Conservation (phyloP, 2,113 vertebrate genomes). For the Perccottus glenii region DNA sequence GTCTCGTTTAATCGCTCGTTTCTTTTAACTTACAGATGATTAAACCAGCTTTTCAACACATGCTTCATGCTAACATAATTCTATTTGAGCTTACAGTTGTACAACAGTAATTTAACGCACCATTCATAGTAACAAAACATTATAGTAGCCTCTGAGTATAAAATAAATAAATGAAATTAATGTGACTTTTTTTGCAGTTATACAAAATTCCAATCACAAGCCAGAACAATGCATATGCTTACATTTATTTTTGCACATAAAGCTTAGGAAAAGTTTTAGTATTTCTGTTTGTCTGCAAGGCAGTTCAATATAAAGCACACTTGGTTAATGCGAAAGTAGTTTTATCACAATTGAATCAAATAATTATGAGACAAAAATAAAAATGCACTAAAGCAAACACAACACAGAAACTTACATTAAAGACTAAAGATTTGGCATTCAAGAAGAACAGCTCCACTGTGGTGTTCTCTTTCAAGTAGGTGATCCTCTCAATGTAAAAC, state of each 20-base stretch:
- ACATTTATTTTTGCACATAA: no score
- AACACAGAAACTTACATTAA: slow-evolving; percentile 85
- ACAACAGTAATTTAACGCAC: slow-evolving; percentile 16
- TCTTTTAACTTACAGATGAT: no score
- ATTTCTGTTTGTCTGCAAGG: no score
- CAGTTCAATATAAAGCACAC: no score
- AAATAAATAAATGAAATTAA: no score
- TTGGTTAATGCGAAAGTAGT: no score
- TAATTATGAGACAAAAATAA: neutral
- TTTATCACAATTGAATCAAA: no score
- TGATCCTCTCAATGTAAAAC: slow-evolving; percentile 97
- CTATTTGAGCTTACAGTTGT: neutral
- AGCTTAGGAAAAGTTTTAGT: no score
- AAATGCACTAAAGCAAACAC: slow-evolving; percentile 2
- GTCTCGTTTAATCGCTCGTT: no score
- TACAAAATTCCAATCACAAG: no score
- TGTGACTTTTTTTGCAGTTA: no score
- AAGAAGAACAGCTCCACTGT: slow-evolving; percentile 97
- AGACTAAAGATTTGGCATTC: slow-evolving; percentile 94
- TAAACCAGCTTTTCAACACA: neutral
- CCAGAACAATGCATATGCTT: no score
- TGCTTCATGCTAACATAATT: neutral
- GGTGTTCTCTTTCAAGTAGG: slow-evolving; percentile 91
- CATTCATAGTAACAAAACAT: neutral
- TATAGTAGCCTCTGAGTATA: neutral